phyloP scores from a whole-genome alignment of 2,797 vertebrate species.

The Psittacula derbiana region DNA sequence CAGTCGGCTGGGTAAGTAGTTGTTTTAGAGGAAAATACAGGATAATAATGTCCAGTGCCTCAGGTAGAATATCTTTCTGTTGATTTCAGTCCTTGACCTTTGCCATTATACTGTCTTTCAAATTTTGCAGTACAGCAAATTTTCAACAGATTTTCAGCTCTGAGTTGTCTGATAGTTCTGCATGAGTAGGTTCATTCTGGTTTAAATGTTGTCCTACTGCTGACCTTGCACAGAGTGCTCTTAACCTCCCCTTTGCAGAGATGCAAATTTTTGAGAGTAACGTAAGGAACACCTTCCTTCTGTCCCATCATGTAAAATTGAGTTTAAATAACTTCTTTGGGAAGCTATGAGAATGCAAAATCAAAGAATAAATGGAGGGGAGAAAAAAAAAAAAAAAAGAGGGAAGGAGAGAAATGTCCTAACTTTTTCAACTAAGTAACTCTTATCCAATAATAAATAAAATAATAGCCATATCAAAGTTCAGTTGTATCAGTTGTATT shows the following conservation, averaged over 20 bases:
- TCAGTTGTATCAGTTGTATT: not conserved
- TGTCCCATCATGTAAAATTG: not conserved
- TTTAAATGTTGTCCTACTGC: not conserved
- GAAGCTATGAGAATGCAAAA: not conserved
- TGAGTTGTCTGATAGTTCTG: not conserved
- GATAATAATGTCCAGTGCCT: not conserved
- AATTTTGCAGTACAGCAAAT: not conserved
- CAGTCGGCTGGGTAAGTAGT: not conserved
- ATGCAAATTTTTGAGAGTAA: not conserved
- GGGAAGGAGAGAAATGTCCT: not conserved
- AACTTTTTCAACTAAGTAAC: not conserved
- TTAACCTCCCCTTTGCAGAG: not conserved
- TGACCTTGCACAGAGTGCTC: not conserved
- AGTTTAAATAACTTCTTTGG: not conserved
- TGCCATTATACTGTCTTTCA: not conserved
- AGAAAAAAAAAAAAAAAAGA: not conserved
- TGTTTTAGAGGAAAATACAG: not conserved
- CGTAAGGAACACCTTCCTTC: fast-evolving
- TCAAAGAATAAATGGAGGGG: fast-evolving
- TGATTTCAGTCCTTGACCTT: conserved; percentile 9
- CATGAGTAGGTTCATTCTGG: not conserved
- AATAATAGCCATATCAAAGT: not conserved
- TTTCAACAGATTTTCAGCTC: not conserved
- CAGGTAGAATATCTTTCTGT: not conserved
- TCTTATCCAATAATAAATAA: not conserved